phyloP scores from a whole-genome alignment of 2,888 invertebrate species.

The Scrobipalpa costella region DNA sequence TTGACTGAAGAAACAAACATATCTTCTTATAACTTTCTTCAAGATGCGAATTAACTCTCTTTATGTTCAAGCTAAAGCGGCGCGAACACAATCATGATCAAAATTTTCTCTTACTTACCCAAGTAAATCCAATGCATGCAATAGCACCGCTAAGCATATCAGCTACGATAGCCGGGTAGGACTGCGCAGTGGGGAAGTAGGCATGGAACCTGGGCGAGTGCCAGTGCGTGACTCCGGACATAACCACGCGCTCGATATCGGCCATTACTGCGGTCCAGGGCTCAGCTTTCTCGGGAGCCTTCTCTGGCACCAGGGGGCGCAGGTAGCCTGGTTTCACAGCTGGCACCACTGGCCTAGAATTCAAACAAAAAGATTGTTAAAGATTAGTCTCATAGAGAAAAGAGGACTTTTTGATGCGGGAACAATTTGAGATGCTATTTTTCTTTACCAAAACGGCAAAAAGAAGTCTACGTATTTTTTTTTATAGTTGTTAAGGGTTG shows the following conservation, averaged over 20 bases:
- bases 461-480: no score
- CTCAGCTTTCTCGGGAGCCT: slow-evolving; percentile 92
- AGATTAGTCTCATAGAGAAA: neutral
- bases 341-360: slow-evolving; percentile 89
- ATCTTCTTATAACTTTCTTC: no score
- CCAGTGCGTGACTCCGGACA: slow-evolving; percentile 99
- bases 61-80: no score
- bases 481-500: no score
- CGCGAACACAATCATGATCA: no score
- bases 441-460: no score
- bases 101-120: slow-evolving; percentile 84
- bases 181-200: slow-evolving; percentile 96
- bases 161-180: slow-evolving; percentile 95
- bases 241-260: slow-evolving; percentile 96
- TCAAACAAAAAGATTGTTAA: slow-evolving; percentile 1
- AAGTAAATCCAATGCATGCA: slow-evolving; percentile 97
- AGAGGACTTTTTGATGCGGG: no score
- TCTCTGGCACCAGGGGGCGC: slow-evolving; percentile 90
- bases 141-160: slow-evolving; percentile 97
- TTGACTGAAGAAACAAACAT: no score
- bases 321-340: slow-evolving; percentile 97
- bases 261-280: slow-evolving; percentile 95
- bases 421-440: no score
- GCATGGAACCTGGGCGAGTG: slow-evolving; percentile 97
- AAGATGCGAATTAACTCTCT: no score